These are phyloP conservation scores for Hesperia comma DNA, from an alignment of 2,888 invertebrate genomes.

Conservation along the genomic window DNA sequence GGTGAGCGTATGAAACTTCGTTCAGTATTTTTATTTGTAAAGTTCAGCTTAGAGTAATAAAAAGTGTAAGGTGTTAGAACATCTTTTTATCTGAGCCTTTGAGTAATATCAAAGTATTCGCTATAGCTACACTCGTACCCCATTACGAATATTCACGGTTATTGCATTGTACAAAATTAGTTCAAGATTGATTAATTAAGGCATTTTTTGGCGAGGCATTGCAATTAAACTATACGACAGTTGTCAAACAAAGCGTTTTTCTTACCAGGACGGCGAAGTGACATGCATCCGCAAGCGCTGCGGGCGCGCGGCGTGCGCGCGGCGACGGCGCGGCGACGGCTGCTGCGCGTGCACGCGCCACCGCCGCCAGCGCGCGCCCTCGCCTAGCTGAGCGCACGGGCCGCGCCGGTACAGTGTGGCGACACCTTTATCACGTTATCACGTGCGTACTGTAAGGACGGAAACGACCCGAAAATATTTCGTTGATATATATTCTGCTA, in stretches of 20 bases:
- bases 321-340: constrained; percentile 80
- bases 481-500: background rate
- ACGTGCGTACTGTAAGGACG: background rate
- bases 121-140: too few species aligned
- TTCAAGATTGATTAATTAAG: too few species aligned
- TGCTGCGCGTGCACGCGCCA: constrained; percentile 85
- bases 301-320: constrained; percentile 87
- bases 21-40: too few species aligned
- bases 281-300: constrained; percentile 93
- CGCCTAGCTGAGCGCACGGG: constrained; percentile 61
- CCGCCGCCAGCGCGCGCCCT: constrained; percentile 66
- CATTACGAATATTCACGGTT: too few species aligned
- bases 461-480: background rate
- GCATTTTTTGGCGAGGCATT: too few species aligned
- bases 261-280: constrained; percentile 89
- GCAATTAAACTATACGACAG: too few species aligned
- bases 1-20: too few species aligned
- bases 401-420: constrained; percentile 36
- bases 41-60: too few species aligned
- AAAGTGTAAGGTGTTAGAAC: too few species aligned
- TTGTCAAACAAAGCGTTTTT: background rate
- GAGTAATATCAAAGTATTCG: too few species aligned
- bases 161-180: too few species aligned
- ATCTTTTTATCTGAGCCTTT: too few species aligned
- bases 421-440: constrained; percentile 24